Evolutionary conservation across 2,113 vertebrate species (phyloP), one percentile per base, ranked within the genome.

Genomic region (Ctenomys sociabilis): DNA sequence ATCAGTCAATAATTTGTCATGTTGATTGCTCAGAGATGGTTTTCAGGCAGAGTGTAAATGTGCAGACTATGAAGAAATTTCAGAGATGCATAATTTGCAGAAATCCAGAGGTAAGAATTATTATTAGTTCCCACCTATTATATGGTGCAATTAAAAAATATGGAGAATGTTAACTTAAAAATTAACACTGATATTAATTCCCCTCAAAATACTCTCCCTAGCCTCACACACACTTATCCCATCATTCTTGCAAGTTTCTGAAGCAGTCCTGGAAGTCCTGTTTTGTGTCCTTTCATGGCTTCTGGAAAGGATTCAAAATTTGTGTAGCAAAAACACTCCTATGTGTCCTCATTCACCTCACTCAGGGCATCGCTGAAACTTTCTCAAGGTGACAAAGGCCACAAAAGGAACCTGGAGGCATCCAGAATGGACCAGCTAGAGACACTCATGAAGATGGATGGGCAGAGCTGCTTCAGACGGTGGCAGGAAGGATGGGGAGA

Each of bases 41-140:
- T 99, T 99, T 97, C 98, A 99, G 98, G 98, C 98, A 94, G 98
- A 98, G 75, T 98, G 98, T 45, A 99, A 99, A 98, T 99, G 99
- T 3, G 99, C 99, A 0, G 99, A 99, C 98, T 98, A 99, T 19
- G 99, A 99, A 97, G 99, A 99, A 10, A 93, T 99, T 24, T 91
- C 97, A 24, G 97, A 98, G 32, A 87, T 96, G 0, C 97, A 98
- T 40, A 99, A 94, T 32, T 85, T 35, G 64, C 93, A 97, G 85
- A 98, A 98, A 87, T 0, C 85, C 0, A 98, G 73, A 40, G 11
- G 4, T 28, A 75, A 77, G 14, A 24, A 9, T 21, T 30, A 19
- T 37, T 40, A 7, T 70, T 37, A 77, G 0, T 30, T 73, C n/a
- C 10, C 24, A 68, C 2, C 21, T 95, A 11, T 43, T n/a, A 40